Evolutionary conservation across 35 echinoderm and acorn worm genomes (phyloP), one percentile per base, ranked within the genome.

Genomic region (Apostichopus japonicus): DNA sequence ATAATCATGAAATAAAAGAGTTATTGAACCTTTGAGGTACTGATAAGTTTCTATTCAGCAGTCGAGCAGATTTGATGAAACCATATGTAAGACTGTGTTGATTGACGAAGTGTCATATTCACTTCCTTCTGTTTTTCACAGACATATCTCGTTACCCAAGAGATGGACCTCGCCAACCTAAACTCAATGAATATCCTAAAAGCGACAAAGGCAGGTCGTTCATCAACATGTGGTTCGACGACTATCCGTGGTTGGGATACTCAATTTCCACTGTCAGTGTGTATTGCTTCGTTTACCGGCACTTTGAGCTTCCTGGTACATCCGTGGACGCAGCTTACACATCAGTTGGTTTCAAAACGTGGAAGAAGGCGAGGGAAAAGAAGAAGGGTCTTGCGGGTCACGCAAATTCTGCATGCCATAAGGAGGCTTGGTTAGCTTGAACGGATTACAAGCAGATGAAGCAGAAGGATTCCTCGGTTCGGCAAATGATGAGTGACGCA

Each of bases 351-450:
- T 86, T 86, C 16, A 86, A 86, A 86, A 57, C 83, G 6, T 86
- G 83, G n/a, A 86, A 86, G 83, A 86, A 54, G 54, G 83, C 83
- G 54, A 86, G 24, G 53, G 83, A 86, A 86, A 86, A 86, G 83
- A 79, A 79, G 77, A 86, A 86, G 83, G 83, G 83, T 54, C 16
- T 54, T 86, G 83, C 44, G 6, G 83, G 83, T 6, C 83, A 56
- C 44, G 53, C 77, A 56, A 86, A 86, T 55, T 86, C 83, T 11
- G 4, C 83, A 10, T 86, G 83, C 54, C 83, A 86, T 17, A 86
- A 54, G 14, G 83, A 86, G 10, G 83, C 83, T 17, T 86, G 83
- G 53, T 6, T 86, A 86, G 83, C 53, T 0, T 86, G 1, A 53
- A 10, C 83, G 16, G 53, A 86, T 86, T 57, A 54, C 16, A 86